A percentile compares a stretch with the other conserved stretches of the same genome.
Conservation (phyloP, 2,113 vertebrate genomes). For the Lagopus muta region DNA sequence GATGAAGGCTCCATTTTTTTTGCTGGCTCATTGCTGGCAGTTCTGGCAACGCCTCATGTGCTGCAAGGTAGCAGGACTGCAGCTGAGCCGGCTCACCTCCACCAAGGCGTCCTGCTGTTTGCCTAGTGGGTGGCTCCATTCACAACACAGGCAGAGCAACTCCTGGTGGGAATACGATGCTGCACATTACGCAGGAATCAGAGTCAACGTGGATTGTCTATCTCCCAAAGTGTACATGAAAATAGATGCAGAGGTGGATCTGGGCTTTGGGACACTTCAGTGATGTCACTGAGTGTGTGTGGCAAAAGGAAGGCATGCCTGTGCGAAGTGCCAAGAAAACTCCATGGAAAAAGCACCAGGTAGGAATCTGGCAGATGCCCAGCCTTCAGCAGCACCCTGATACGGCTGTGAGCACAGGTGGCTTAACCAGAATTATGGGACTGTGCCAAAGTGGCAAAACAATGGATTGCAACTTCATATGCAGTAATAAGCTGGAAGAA, state of each 20-base stretch:
- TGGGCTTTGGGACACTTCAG: not conserved
- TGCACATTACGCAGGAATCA: not conserved
- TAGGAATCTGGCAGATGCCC: not conserved
- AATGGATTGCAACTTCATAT: not conserved
- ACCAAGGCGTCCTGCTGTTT: not conserved
- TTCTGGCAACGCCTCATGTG: not conserved
- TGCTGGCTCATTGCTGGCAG: not conserved
- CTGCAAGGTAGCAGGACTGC: not conserved
- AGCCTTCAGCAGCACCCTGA: not conserved
- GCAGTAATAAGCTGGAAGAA: not conserved
- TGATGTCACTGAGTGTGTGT: rapidly evolving
- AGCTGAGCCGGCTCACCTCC: not conserved
- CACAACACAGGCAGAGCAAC: not conserved
- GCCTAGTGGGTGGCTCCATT: not conserved
- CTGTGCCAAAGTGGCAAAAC: not conserved
- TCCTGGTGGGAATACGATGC: not conserved
- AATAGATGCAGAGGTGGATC: not conserved
- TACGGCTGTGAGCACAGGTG: not conserved
- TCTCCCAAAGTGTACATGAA: not conserved
- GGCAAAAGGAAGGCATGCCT: not conserved
- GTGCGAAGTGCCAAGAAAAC: not conserved
- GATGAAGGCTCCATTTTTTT: not conserved
- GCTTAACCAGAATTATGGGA: not conserved
- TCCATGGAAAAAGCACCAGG: not conserved
- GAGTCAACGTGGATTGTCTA: not conserved